phyloP scores from a whole-genome alignment of 2,888 invertebrate species.

The Xanthia icteritia region DNA sequence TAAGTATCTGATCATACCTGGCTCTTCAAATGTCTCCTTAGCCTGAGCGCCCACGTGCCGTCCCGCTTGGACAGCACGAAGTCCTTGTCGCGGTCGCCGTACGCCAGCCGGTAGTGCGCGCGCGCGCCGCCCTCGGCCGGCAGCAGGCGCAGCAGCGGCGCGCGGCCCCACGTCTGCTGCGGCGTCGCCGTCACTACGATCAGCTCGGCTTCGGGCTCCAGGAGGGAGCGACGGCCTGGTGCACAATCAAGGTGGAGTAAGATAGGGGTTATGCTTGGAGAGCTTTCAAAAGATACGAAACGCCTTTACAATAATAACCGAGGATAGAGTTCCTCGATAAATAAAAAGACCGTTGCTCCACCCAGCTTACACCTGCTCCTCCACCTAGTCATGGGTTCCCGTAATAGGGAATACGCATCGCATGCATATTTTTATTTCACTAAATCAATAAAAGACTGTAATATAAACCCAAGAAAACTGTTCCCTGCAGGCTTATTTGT shows the following conservation, averaged over 20 bases:
- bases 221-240: conserved; percentile 82
- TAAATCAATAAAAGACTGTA: no score
- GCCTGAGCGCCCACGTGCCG: conserved; percentile 83
- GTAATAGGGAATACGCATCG: background rate
- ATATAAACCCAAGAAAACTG: background rate
- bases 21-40: conserved; percentile 78
- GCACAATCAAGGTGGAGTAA: background rate
- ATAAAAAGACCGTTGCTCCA: background rate
- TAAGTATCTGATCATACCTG: conserved; percentile 36
- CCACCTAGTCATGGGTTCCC: background rate
- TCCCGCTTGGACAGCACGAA: conserved; percentile 83
- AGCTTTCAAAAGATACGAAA: background rate
- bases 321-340: background rate
- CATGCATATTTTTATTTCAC: background rate
- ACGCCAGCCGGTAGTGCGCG: conserved; percentile 84
- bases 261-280: background rate
- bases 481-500: background rate
- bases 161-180: conserved; percentile 84
- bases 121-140: conserved; percentile 81
- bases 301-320: background rate
- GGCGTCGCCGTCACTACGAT: conserved; percentile 79
- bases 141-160: conserved; percentile 81
- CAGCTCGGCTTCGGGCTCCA: conserved; percentile 84
- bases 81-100: conserved; percentile 78
- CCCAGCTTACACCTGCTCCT: no score